phyloP scores from a whole-genome alignment of 1,140 invertebrate species.

The Trichoplusia ni region DNA sequence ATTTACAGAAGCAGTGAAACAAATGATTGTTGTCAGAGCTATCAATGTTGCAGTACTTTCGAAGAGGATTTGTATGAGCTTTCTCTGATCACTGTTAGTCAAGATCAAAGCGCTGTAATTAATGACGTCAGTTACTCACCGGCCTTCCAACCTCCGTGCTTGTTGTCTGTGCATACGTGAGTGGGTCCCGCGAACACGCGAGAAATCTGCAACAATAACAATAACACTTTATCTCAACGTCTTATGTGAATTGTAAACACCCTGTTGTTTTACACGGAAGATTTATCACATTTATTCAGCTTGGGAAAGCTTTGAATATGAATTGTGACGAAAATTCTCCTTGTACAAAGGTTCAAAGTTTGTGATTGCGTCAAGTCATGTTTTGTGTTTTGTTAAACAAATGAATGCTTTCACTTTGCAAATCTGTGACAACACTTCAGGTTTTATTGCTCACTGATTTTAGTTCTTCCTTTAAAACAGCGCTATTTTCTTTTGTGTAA shows the following conservation, averaged over 20 bases:
- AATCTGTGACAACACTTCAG: not conserved
- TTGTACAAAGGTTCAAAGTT: not conserved
- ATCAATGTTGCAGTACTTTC: conserved; percentile 9
- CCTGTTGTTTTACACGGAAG: not conserved
- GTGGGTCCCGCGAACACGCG: conserved; percentile 46
- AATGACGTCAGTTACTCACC: conserved; percentile 48
- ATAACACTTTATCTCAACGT: conserved; percentile 5
- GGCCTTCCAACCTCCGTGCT: conserved; percentile 59
- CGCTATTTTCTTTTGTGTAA: not conserved
- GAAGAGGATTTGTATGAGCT: conserved; percentile 12
- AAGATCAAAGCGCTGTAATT: conserved; percentile 22
- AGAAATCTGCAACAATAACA: conserved; percentile 68
- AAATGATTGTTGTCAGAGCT: conserved; percentile 9
- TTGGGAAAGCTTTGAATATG: conserved; percentile 7
- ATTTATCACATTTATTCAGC: conserved; percentile 15
- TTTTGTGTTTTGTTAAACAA: conserved; percentile 17
- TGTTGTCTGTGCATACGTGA: conserved; percentile 54
- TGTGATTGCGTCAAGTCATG: conserved; percentile 11
- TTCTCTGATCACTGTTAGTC: conserved; percentile 17
- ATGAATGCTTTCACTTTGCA: conserved; percentile 20
- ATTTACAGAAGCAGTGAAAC: not conserved
- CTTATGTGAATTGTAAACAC: not conserved
- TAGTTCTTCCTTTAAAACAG: not conserved
- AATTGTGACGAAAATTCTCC: conserved; percentile 3
- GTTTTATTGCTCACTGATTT: conserved; percentile 14